phyloP scores from a whole-genome alignment of 2,888 invertebrate species.

The Drosophila affinis region DNA sequence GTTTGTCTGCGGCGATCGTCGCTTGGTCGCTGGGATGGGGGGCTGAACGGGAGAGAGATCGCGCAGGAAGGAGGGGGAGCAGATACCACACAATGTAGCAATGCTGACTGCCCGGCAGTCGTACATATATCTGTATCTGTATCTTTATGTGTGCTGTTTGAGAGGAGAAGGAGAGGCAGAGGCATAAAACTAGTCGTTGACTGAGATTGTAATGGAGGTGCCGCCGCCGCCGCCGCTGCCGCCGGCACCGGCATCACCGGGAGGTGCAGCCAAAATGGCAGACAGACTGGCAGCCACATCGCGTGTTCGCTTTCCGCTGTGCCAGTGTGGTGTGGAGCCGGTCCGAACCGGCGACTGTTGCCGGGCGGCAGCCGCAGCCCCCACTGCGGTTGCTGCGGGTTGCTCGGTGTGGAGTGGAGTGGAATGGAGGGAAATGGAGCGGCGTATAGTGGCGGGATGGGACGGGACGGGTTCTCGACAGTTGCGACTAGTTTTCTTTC shows the following conservation, averaged over 20 bases:
- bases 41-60: slow-evolving; percentile 41
- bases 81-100: slow-evolving; percentile 38
- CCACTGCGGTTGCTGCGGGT: not conserved
- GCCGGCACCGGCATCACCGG: not conserved
- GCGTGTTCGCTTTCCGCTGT: slow-evolving; percentile 70
- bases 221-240: not conserved
- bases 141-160: not conserved
- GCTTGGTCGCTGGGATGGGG: slow-evolving; percentile 13
- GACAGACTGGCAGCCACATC: slow-evolving; percentile 76
- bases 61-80: not conserved
- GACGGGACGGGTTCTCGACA: slow-evolving; percentile 11
- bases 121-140: slow-evolving; percentile 1
- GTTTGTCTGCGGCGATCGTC: slow-evolving; percentile 74
- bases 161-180: slow-evolving; percentile 2
- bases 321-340: slow-evolving; percentile 19
- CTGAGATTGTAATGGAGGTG: slow-evolving; percentile 33
- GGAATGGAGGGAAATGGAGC: slow-evolving; percentile 1
- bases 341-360: slow-evolving; percentile 50
- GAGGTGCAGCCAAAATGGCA: slow-evolving; percentile 62
- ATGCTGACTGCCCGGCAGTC: slow-evolving; percentile 42
- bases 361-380: slow-evolving; percentile 66
- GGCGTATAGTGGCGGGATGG: not conserved
- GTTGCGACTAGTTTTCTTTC: slow-evolving; percentile 57
- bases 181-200: slow-evolving; percentile 45
- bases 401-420: not conserved